These are phyloP conservation scores for Lepisosteus osseus DNA, from an alignment of 2,113 vertebrate genomes.

Conservation along the genomic window DNA sequence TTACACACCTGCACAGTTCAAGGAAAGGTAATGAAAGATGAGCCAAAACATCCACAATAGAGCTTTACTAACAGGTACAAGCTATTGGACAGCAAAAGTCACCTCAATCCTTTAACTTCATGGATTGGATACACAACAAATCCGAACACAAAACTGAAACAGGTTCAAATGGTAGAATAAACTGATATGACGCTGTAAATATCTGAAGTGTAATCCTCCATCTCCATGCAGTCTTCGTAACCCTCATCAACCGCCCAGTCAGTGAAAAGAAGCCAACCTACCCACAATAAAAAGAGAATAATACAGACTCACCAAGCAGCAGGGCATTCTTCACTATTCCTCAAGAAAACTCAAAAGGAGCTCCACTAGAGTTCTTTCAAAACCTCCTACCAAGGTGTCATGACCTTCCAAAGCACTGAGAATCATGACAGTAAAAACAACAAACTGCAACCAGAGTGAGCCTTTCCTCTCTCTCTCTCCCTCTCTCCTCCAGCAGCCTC, in stretches of 20 bases:
- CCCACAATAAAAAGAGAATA: not conserved
- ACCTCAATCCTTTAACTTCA: too few species aligned
- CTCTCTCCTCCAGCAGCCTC: slow-evolving; percentile 5
- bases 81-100: too few species aligned
- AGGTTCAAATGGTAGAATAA: not conserved
- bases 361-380: not conserved
- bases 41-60: too few species aligned
- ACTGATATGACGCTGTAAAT: not conserved
- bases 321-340: not conserved
- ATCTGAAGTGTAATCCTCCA: not conserved
- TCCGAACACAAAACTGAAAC: not conserved
- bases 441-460: not conserved
- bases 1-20: too few species aligned
- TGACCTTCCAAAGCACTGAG: slow-evolving; percentile 15
- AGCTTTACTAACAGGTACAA: too few species aligned
- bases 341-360: not conserved
- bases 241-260: not conserved
- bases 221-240: not conserved
- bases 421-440: slow-evolving; percentile 13
- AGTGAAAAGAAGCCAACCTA: not conserved
- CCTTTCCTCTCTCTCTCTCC: slow-evolving; percentile 16
- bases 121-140: not conserved
- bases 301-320: slow-evolving; percentile 11
- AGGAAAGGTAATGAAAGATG: too few species aligned
- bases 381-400: not conserved